These are phyloP conservation scores for Rhodinocichla rosea DNA, from an alignment of 2,113 vertebrate genomes.

Conservation along the genomic window DNA sequence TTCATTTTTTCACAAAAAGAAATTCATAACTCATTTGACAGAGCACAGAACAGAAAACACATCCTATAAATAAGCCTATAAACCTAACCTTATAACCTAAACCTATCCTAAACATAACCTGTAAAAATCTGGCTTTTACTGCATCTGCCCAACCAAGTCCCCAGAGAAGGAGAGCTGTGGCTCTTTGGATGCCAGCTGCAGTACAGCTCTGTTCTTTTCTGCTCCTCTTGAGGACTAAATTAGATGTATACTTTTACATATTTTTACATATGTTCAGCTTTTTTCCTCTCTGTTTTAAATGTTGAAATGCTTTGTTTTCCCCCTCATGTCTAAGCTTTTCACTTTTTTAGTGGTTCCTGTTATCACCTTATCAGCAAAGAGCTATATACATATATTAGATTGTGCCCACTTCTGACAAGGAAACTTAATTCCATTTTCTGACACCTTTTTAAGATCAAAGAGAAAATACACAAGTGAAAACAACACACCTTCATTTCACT, in stretches of 20 bases:
- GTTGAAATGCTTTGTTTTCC: slow-evolving; percentile 24
- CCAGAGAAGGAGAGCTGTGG: not conserved
- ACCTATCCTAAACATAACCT: not conserved
- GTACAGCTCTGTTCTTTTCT: not conserved
- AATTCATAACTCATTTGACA: not conserved
- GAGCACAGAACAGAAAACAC: not conserved
- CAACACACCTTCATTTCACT: not conserved
- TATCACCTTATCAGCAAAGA: not conserved
- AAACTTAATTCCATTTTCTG: not conserved
- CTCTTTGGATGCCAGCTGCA: not conserved
- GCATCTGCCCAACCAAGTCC: not conserved
- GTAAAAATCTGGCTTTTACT: not conserved
- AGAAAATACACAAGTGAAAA: not conserved
- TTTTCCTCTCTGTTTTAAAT: not conserved
- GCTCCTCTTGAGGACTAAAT: not conserved
- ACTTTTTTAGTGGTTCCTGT: not conserved
- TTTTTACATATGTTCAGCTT: slow-evolving; percentile 49
- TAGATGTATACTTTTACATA: slow-evolving; percentile 36
- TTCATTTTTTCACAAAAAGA: not conserved
- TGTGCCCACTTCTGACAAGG: not conserved
- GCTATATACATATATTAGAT: not conserved
- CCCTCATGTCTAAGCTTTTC: not conserved
- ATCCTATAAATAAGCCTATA: too few species aligned
- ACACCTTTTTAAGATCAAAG: slow-evolving; percentile 7
- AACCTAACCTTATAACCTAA: too few species aligned